Conservation (phyloP, 2,113 vertebrate species). For the Pseudois nayaur region DNA sequence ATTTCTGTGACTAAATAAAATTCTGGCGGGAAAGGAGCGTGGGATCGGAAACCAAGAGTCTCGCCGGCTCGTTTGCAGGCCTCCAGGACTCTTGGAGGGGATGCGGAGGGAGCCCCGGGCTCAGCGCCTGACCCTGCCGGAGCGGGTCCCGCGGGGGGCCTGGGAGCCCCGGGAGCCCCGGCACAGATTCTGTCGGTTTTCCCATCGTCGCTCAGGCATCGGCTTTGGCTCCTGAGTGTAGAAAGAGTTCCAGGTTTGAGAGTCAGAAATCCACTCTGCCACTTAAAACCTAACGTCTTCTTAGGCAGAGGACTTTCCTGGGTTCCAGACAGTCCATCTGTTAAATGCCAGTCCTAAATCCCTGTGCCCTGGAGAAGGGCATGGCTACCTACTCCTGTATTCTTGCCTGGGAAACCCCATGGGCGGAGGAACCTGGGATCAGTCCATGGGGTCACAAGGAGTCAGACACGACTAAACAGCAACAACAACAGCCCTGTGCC, state of each 20-base stretch:
- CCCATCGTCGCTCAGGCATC: not conserved
- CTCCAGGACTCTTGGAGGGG: fast-evolving
- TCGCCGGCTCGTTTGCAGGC: not conserved
- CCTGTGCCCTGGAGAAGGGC: not conserved
- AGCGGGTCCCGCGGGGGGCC: fast-evolving
- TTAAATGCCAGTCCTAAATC: not conserved
- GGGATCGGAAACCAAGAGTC: not conserved
- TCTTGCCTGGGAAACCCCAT: not conserved
- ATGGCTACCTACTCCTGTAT: not conserved
- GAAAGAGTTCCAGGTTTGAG: not conserved
- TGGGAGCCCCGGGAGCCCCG: not conserved
- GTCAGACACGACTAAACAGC: not conserved
- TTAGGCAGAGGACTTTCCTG: not conserved
- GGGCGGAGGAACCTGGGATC: not conserved
- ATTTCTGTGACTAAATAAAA: not conserved
- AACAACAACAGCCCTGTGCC: not conserved
- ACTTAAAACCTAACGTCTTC: not conserved
- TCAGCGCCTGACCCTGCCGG: fast-evolving
- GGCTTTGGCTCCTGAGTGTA: not conserved
- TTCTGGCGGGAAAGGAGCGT: not conserved
- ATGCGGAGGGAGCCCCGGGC: not conserved
- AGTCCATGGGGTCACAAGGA: not conserved
- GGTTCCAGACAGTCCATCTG: not conserved
- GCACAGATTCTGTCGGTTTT: not conserved
- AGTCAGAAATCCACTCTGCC: not conserved